Percentiles rank a stretch among this genome's conserved stretches.
phyloP scores from a whole-genome alignment of 2,113 vertebrate species.

The Coryphaenoides rupestris region DNA sequence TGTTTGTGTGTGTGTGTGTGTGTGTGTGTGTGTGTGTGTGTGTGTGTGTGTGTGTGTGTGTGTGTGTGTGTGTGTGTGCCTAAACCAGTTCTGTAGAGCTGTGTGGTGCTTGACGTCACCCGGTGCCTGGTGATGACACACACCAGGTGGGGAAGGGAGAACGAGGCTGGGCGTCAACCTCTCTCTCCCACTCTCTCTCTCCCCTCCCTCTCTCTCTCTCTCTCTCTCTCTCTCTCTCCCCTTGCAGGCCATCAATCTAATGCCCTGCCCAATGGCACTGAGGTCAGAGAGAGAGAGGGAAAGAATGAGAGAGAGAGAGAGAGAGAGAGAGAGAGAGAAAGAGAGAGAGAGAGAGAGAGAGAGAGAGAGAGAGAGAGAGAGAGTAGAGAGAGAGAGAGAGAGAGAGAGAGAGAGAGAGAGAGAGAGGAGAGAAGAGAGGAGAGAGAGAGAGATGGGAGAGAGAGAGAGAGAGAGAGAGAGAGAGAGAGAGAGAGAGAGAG shows the following conservation, averaged over 20 bases:
- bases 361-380: slow-evolving; percentile 20
- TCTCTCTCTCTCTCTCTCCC: slow-evolving; percentile 21
- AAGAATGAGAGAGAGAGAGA: background rate
- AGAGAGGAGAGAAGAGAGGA: too few relatives aligned
- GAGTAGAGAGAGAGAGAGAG: background rate
- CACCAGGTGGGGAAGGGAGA: too few relatives aligned
- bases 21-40: too few relatives aligned
- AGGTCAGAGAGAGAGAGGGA: slow-evolving; percentile 45
- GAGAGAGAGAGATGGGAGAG: slow-evolving; percentile 43
- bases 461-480: background rate
- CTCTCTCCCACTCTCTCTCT: background rate
- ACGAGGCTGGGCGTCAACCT: too few relatives aligned
- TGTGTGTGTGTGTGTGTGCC: too few relatives aligned
- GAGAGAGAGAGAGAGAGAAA: background rate
- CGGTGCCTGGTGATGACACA: too few relatives aligned
- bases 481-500: background rate
- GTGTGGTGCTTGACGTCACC: too few relatives aligned
- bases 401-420: background rate
- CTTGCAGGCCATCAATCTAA: slow-evolving; percentile 58
- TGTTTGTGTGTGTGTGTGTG: too few relatives aligned
- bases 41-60: too few relatives aligned
- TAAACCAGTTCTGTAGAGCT: too few relatives aligned
- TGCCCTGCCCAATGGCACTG: slow-evolving; percentile 44
- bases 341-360: slow-evolving; percentile 18
- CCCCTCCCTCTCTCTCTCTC: background rate